Percentiles rank a stretch among this genome's conserved stretches.
Evolutionary conservation across 1,140 invertebrate genomes (phyloP).

Genomic region (Neuroterus valhalla): DNA sequence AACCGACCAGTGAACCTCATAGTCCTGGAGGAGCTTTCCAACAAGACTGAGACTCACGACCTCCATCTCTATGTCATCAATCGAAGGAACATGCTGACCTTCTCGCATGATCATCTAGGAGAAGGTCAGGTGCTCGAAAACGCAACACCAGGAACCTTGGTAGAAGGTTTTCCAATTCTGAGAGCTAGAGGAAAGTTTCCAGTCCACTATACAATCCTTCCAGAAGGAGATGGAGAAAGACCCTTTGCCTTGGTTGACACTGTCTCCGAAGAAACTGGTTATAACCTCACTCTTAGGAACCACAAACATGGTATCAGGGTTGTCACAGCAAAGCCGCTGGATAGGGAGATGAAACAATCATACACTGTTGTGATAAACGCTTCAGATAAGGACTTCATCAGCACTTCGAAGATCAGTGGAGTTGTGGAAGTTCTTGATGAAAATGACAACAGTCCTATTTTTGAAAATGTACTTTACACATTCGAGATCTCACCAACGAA

Average conservation of each 20-base stretch:
- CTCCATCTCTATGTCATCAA: constrained; percentile 89
- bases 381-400: constrained; percentile 82
- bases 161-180: constrained; percentile 81
- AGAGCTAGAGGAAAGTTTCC: constrained; percentile 77
- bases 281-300: constrained; percentile 78
- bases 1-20: constrained; percentile 87
- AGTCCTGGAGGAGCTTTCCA: constrained; percentile 86
- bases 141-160: constrained; percentile 79
- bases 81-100: constrained; percentile 85
- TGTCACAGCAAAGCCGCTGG: constrained; percentile 83
- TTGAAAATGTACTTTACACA: constrained; percentile 85
- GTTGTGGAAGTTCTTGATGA: constrained; percentile 86
- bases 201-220: constrained; percentile 84
- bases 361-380: constrained; percentile 86
- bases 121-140: constrained; percentile 85
- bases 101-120: constrained; percentile 81
- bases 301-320: constrained; percentile 80
- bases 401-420: constrained; percentile 84
- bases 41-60: constrained; percentile 86
- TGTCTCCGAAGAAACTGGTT: constrained; percentile 72
- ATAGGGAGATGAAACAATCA: constrained; percentile 81
- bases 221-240: constrained; percentile 81
- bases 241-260: constrained; percentile 83
- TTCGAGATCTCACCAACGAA: constrained; percentile 82
- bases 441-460: constrained; percentile 93